These are phyloP conservation scores for Flexamia atlantica DNA, from an alignment of 2,888 invertebrate genomes.

Conservation along the genomic window DNA sequence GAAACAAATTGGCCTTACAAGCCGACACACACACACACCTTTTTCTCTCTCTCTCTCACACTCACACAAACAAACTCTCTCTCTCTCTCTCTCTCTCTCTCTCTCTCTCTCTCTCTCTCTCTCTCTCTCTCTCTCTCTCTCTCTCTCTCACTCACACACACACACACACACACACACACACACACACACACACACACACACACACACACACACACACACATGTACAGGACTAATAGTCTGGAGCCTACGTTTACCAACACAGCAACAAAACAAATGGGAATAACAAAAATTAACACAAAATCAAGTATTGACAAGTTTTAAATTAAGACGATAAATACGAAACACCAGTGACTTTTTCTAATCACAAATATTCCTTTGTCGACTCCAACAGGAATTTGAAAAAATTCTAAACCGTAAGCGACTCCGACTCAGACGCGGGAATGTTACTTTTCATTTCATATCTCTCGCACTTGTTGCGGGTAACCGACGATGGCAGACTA, in stretches of 20 bases:
- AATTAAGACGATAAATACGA: conserved; percentile 22
- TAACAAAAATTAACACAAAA: conserved; percentile 2
- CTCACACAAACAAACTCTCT: background rate
- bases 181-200: background rate
- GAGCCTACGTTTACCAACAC: conserved; percentile 22
- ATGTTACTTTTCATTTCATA: conserved; percentile 22
- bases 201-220: conserved; percentile 16
- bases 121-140: background rate
- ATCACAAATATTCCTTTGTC: conserved; percentile 1
- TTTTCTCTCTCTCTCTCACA: background rate
- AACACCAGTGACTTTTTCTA: conserved; percentile 24
- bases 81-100: background rate
- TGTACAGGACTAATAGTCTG: conserved; percentile 23
- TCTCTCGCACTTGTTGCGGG: conserved; percentile 1
- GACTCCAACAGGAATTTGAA: background rate
- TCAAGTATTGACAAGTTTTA: background rate
- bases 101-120: background rate
- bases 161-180: background rate
- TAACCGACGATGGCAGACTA: conserved; percentile 33
- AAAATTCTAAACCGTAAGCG: background rate
- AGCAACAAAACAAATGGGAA: conserved; percentile 26
- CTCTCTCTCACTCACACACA: background rate
- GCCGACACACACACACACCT: conserved; percentile 11
- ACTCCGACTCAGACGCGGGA: conserved; percentile 31
- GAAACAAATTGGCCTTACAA: conserved; percentile 32